These are phyloP conservation scores for Hydractinia echinata DNA, from an alignment of 30 jellyfish, hydroid and myxozoan species.

Conservation along the genomic window DNA sequence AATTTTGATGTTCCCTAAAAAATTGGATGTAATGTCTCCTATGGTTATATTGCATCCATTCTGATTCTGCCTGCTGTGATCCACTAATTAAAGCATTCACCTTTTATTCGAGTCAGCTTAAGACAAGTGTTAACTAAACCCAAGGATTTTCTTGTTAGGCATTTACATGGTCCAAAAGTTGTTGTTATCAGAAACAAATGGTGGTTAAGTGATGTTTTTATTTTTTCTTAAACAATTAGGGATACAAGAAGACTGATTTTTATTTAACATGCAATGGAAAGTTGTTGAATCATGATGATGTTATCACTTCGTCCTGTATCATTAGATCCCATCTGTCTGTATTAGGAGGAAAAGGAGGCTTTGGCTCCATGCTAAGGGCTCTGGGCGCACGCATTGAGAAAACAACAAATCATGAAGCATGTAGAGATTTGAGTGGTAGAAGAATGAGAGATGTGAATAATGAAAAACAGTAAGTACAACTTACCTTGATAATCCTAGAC, in stretches of 20 bases:
- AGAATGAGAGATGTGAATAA: constrained; percentile 94
- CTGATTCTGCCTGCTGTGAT: too few relatives aligned
- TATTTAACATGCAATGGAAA: constrained; percentile 7
- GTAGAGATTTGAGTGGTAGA: constrained; percentile 96
- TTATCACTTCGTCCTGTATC: not conserved
- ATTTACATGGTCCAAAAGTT: not conserved
- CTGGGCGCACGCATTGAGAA: constrained; percentile 93
- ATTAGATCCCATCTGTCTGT: constrained; percentile 36
- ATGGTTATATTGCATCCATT: too few relatives aligned
- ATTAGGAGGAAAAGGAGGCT: constrained; percentile 97
- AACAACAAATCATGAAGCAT: constrained; percentile 94
- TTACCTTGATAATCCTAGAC: too few relatives aligned
- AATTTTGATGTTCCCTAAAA: too few relatives aligned
- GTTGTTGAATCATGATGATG: not conserved
- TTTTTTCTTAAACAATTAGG: not conserved
- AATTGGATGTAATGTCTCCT: too few relatives aligned
- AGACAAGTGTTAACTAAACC: not conserved
- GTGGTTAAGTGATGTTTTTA: not conserved
- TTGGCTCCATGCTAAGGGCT: constrained; percentile 97
- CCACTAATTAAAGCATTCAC: too few relatives aligned
- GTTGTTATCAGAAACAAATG: too few relatives aligned
- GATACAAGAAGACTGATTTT: not conserved
- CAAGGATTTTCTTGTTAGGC: not conserved
- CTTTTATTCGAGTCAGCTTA: not conserved
- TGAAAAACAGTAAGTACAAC: constrained; percentile 68